Conservation (phyloP, 1,140 invertebrate genomes). For the Ips nitidus region DNA sequence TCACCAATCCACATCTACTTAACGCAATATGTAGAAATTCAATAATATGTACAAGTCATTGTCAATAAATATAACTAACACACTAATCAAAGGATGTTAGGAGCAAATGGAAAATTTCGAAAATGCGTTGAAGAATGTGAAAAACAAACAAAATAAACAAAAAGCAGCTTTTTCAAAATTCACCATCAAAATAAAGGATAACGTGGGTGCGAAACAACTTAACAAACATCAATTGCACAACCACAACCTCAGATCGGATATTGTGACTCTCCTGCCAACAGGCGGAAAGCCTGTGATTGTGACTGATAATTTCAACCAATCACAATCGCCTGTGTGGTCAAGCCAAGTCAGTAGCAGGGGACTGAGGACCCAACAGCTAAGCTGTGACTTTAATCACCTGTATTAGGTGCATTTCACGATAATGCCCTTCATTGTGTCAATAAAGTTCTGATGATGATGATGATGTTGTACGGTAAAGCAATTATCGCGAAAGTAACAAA, state of each 20-base stretch:
- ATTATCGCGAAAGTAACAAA: constrained; percentile 25
- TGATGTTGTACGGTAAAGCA: not conserved
- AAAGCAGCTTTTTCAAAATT: too few species aligned
- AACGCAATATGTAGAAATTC: constrained; percentile 3
- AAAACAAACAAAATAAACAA: too few species aligned
- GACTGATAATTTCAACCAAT: constrained; percentile 12
- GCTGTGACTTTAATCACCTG: constrained; percentile 42
- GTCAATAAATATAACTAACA: constrained; percentile 9
- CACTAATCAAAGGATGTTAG: constrained; percentile 4
- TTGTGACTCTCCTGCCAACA: constrained; percentile 35
- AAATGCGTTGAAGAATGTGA: not conserved
- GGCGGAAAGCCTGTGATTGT: constrained; percentile 38
- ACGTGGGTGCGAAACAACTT: not conserved
- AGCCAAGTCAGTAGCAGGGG: constrained; percentile 39
- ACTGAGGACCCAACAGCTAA: constrained; percentile 43
- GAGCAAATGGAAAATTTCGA: constrained; percentile 1
- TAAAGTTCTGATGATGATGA: not conserved
- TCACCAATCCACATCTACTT: constrained; percentile 26
- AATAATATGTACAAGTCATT: constrained; percentile 5
- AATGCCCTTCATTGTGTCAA: not conserved
- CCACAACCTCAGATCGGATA: constrained; percentile 10
- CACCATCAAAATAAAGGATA: too few species aligned
- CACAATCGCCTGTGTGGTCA: constrained; percentile 41
- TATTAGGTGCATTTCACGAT: constrained; percentile 30
- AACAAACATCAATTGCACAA: constrained; percentile 12